Evolutionary conservation across 2,888 invertebrate genomes (phyloP).

Genomic region (Caenorhabditis virilis): DNA sequence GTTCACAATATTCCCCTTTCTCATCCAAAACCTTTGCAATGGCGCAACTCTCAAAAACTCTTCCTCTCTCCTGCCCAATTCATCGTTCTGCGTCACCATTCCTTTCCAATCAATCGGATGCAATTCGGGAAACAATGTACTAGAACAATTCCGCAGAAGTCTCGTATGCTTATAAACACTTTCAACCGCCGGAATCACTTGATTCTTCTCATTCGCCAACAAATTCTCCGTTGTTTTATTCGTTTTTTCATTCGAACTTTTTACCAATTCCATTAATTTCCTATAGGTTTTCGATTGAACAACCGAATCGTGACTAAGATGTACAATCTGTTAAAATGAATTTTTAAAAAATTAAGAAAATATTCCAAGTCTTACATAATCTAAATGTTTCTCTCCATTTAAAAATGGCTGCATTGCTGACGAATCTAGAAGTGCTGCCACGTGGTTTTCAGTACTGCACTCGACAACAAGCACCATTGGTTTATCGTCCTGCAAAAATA

Average conservation of each 20-base stretch:
- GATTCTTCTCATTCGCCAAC: slow-evolving; percentile 56
- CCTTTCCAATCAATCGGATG: slow-evolving; percentile 48
- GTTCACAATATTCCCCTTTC: slow-evolving; percentile 25
- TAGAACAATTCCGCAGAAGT: slow-evolving; percentile 44
- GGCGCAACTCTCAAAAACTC: slow-evolving; percentile 37
- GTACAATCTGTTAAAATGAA: slow-evolving; percentile 44
- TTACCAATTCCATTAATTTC: slow-evolving; percentile 38
- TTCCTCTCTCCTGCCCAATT: slow-evolving; percentile 17
- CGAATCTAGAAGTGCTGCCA: slow-evolving; percentile 14
- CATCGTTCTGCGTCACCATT: slow-evolving; percentile 42
- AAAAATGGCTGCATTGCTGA: slow-evolving; percentile 20
- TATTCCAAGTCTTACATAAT: slow-evolving; percentile 17
- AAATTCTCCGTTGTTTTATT: slow-evolving; percentile 34
- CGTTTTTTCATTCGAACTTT: not conserved
- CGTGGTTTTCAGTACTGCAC: slow-evolving; percentile 28
- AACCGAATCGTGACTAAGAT: slow-evolving; percentile 47
- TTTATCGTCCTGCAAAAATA: slow-evolving; percentile 16
- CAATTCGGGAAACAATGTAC: slow-evolving; percentile 55
- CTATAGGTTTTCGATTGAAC: slow-evolving; percentile 42
- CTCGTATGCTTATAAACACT: slow-evolving; percentile 49
- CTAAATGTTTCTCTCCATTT: slow-evolving; percentile 11
- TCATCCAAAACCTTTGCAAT: slow-evolving; percentile 52
- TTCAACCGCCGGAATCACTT: slow-evolving; percentile 57
- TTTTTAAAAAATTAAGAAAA: not conserved
- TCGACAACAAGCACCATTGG: slow-evolving; percentile 28